Evolutionary conservation across 2,113 vertebrate species (phyloP).

Genomic region (Plectropomus leopardus): DNA sequence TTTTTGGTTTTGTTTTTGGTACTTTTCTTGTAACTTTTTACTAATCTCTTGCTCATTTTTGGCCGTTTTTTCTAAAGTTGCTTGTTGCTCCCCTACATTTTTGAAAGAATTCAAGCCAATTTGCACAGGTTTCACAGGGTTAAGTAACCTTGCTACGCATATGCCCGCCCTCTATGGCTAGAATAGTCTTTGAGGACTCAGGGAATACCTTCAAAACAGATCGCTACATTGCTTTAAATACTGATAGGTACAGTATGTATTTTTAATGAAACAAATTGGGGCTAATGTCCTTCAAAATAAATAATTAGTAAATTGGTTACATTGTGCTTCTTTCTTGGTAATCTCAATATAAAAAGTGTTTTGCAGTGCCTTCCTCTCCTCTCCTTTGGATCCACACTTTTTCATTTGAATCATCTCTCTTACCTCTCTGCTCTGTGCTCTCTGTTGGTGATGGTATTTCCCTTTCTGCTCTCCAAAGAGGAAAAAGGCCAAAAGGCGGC

Average conservation of each 20-base stretch:
- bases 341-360: neutral
- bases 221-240: neutral
- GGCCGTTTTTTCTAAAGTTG: too few species aligned
- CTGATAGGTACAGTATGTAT: neutral
- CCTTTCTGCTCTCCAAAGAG: conserved; percentile 68
- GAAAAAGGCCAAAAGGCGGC: conserved; percentile 89
- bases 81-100: too few species aligned
- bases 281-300: neutral
- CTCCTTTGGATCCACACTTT: neutral
- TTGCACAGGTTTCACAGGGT: too few species aligned
- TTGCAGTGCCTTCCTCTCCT: neutral
- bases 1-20: too few species aligned
- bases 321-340: neutral
- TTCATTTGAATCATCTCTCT: neutral
- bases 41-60: too few species aligned
- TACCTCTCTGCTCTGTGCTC: neutral
- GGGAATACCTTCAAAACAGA: too few species aligned
- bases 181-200: too few species aligned
- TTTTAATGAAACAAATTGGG: neutral
- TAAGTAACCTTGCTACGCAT: too few species aligned
- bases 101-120: too few species aligned
- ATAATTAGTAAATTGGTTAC: neutral
- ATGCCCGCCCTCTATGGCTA: too few species aligned
- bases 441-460: conserved; percentile 56
- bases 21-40: too few species aligned